A percentile compares a stretch with the other conserved stretches of the same genome.
Evolutionary conservation across 2,888 invertebrate genomes (phyloP).

Genomic region (Anoplius nigerrimus): DNA sequence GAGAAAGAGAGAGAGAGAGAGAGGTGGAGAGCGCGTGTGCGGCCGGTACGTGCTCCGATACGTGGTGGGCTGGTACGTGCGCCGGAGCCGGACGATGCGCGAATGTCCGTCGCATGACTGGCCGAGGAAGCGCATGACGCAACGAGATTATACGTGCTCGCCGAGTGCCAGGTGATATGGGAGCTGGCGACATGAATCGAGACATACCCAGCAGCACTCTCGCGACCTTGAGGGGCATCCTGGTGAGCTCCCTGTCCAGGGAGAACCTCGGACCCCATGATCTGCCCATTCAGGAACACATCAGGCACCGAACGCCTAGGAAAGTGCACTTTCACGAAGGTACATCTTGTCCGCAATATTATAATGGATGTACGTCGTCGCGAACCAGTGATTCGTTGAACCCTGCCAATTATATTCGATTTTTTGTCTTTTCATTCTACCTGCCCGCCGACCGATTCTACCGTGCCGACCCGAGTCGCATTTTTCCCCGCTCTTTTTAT

Average conservation of each 20-base stretch:
- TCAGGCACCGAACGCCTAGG: conserved; percentile 60
- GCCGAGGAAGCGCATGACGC: too few species aligned
- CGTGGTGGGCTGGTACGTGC: not conserved
- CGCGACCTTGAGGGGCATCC: conserved; percentile 77
- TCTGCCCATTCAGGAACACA: conserved; percentile 67
- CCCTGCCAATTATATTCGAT: too few species aligned
- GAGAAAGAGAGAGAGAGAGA: not conserved
- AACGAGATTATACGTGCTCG: too few species aligned
- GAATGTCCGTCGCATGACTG: too few species aligned
- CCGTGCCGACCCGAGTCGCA: too few species aligned
- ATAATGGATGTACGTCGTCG: too few species aligned
- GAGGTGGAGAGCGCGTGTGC: not conserved
- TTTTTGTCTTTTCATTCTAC: too few species aligned
- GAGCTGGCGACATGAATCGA: conserved; percentile 67
- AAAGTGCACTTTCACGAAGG: conserved; percentile 70
- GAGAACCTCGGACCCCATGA: conserved; percentile 78
- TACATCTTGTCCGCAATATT: conserved; percentile 24
- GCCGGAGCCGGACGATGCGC: too few species aligned
- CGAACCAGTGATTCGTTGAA: too few species aligned
- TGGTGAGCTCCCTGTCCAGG: conserved; percentile 77
- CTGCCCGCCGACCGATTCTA: too few species aligned
- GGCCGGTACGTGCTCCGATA: not conserved
- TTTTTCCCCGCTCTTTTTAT: too few species aligned
- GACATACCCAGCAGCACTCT: conserved; percentile 77
- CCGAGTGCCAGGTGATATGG: conserved; percentile 30